Evolutionary conservation across 1,140 invertebrate genomes (phyloP), one percentile per base, ranked within the genome.

Genomic region (Reticulitermes speratus): DNA sequence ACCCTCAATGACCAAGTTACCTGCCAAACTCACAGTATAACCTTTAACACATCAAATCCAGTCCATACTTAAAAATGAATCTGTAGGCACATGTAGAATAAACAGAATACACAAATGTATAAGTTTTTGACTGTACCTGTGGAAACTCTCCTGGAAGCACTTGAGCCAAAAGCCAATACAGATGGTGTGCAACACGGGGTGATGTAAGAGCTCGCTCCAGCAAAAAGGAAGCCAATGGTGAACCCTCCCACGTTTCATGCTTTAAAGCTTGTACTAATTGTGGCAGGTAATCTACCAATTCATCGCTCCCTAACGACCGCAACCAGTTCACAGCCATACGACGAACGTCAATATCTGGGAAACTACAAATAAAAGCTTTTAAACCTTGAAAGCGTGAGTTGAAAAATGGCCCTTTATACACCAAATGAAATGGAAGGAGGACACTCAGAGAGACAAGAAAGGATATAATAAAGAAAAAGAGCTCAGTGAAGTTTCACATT

Each of bases 241-340:
- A 86, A 21, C 44, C 85, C 69, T 86, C 85, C 85, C 85, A 86
- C 7, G 85, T 86, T 23, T 82, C 69, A 52, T 83, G 3, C 87
- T 98, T 97, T 44, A 99, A 91, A 0, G 97, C 97, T 91, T 99
- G 97, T 52, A 99, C 95, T 48, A 99, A 92, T 89, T 99, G 98
- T 1, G 98, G 98, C 86, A 99, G 90, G 90, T 97, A 97, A 90
- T 98, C 96, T 44, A 97, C 95, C 14, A 99, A 90, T 89, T 98
- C 97, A 91, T 99, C 98, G 88, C 95, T 96, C 11, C 94, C 94
- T 87, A 98, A 93, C 44, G 93, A 91, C 48, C 94, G 93, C 83
- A 99, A 94, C 94, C 97, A 96, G 38, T 93, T 92, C 0, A 98
- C 95, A 16, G 98, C 98, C 89, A 95, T 93, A 88, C 94, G 94